Percentiles rank a stretch among this genome's conserved stretches.
Conservation (phyloP, 2,888 invertebrate species). For the Drosophila robusta region DNA sequence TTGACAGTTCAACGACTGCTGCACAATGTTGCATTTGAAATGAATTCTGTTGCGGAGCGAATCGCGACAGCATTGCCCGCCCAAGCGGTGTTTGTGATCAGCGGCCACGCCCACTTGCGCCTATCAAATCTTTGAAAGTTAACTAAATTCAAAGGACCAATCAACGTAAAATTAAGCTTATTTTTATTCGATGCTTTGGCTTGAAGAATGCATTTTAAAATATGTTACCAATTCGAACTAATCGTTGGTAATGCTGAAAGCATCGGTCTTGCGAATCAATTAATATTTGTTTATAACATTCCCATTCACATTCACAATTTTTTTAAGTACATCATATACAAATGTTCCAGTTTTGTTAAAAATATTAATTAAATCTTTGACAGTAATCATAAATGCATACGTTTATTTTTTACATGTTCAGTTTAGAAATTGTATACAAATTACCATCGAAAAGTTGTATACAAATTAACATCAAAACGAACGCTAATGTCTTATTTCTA, state of each 20-base stretch:
- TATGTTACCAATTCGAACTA: too few species aligned
- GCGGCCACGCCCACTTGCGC: constrained; percentile 8
- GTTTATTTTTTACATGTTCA: too few species aligned
- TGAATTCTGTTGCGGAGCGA: constrained; percentile 18
- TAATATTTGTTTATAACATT: too few species aligned
- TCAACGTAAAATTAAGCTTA: background rate
- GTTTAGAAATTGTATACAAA: too few species aligned
- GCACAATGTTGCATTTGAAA: constrained; percentile 39
- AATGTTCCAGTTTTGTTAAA: too few species aligned
- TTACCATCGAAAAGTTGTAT: background rate
- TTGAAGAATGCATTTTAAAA: too few species aligned
- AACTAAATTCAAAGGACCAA: background rate
- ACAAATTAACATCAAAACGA: background rate
- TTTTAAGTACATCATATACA: too few species aligned
- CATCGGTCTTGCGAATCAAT: too few species aligned
- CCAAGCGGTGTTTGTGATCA: constrained; percentile 14
- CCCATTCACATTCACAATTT: too few species aligned
- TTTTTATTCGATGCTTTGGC: background rate
- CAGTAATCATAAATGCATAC: too few species aligned
- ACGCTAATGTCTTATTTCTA: background rate
- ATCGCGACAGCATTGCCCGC: constrained; percentile 12
- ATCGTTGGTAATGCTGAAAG: too few species aligned
- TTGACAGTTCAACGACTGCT: constrained; percentile 46
- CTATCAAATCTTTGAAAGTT: background rate
- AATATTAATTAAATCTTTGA: too few species aligned